phyloP scores from a whole-genome alignment of 2,888 invertebrate genomes.

The Empis livida region DNA sequence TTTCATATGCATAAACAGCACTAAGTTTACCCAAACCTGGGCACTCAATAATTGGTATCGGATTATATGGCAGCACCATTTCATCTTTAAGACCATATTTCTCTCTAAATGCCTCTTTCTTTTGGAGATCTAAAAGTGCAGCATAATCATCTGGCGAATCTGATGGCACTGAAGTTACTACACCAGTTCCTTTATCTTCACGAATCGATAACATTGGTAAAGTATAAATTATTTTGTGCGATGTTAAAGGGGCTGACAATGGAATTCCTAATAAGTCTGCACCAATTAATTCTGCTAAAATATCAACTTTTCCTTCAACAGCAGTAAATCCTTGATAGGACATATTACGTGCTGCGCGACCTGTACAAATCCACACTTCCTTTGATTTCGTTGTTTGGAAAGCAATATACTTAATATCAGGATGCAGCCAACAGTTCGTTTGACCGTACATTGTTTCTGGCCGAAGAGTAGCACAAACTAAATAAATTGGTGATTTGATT shows the following conservation, averaged over 20 bases:
- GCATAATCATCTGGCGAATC: slow-evolving; percentile 99
- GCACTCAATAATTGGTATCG: slow-evolving; percentile 81
- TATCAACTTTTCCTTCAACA: slow-evolving; percentile 62
- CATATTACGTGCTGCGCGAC: slow-evolving; percentile 88
- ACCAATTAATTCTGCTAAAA: slow-evolving; percentile 57
- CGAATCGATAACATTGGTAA: slow-evolving; percentile 97
- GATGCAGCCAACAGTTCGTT: slow-evolving; percentile 97
- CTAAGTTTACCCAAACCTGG: slow-evolving; percentile 78
- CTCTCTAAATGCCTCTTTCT: slow-evolving; percentile 82
- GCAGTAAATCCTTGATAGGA: slow-evolving; percentile 82
- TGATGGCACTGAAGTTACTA: slow-evolving; percentile 96
- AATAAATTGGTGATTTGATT: slow-evolving; percentile 26
- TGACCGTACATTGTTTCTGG: slow-evolving; percentile 99
- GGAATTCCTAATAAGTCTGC: slow-evolving; percentile 70
- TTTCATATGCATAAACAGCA: slow-evolving; percentile 73
- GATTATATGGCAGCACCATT: slow-evolving; percentile 49
- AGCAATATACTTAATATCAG: slow-evolving; percentile 87
- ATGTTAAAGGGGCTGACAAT: slow-evolving; percentile 72
- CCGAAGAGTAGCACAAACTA: slow-evolving; percentile 94
- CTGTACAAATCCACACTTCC: slow-evolving; percentile 79
- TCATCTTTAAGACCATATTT: slow-evolving; percentile 67
- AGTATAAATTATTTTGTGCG: slow-evolving; percentile 73
- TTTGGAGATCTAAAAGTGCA: slow-evolving; percentile 86
- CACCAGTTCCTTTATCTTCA: slow-evolving; percentile 95
- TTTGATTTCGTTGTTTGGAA: slow-evolving; percentile 52